These are phyloP conservation scores for Lobophora halterata DNA, from an alignment of 2,888 invertebrate species.

Conservation along the genomic window DNA sequence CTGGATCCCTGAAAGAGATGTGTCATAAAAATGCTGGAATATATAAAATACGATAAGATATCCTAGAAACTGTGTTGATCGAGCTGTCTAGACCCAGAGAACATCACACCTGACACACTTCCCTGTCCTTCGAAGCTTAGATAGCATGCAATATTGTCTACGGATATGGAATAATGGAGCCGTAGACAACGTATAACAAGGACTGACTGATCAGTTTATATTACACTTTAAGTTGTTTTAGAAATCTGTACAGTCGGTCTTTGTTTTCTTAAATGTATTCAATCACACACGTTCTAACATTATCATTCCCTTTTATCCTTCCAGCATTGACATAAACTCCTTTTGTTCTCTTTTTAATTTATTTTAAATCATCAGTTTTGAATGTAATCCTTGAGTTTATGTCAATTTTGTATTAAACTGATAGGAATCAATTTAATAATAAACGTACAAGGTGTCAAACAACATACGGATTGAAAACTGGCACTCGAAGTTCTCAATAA, in stretches of 20 bases:
- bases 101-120: slow-evolving; percentile 60
- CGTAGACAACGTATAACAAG: slow-evolving; percentile 46
- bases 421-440: slow-evolving; percentile 36
- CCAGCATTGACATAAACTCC: slow-evolving; percentile 24
- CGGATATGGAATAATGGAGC: slow-evolving; percentile 33
- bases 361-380: not conserved
- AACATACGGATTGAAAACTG: slow-evolving; percentile 57
- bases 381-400: slow-evolving; percentile 28
- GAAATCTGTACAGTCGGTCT: slow-evolving; percentile 41
- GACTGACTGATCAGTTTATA: slow-evolving; percentile 41
- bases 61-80: slow-evolving; percentile 44
- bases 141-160: slow-evolving; percentile 61
- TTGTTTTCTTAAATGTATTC: slow-evolving; percentile 50
- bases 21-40: slow-evolving; percentile 31
- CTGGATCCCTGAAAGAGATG: slow-evolving; percentile 51
- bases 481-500: slow-evolving; percentile 29
- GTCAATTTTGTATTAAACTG: slow-evolving; percentile 18
- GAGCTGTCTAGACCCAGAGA: slow-evolving; percentile 36
- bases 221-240: too few species aligned
- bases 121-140: slow-evolving; percentile 73
- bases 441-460: slow-evolving; percentile 51
- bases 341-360: slow-evolving; percentile 11
- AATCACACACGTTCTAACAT: slow-evolving; percentile 70
- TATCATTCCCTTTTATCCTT: slow-evolving; percentile 64
- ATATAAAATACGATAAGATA: slow-evolving; percentile 26